These are phyloP conservation scores for Encarsia formosa DNA, from an alignment of 2,888 invertebrate genomes.

Conservation along the genomic window DNA sequence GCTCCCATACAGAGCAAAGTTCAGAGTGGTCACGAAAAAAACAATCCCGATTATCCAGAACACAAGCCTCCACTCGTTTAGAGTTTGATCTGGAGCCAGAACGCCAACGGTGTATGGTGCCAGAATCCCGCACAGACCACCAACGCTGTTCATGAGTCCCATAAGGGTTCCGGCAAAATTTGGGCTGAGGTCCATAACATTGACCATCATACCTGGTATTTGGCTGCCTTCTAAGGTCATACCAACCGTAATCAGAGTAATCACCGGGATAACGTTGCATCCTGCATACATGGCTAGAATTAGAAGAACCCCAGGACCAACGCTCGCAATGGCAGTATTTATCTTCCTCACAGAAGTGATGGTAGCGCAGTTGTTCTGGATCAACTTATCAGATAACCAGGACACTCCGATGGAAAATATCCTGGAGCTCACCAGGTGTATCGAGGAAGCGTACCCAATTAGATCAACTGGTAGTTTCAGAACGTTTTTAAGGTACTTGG, in stretches of 20 bases:
- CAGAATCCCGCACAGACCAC: slow-evolving; percentile 64
- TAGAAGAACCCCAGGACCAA: slow-evolving; percentile 9
- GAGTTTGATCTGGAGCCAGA: slow-evolving; percentile 55
- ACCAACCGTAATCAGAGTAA: slow-evolving; percentile 43
- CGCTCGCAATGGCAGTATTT: slow-evolving; percentile 5
- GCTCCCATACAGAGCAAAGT: slow-evolving; percentile 65
- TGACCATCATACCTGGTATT: slow-evolving; percentile 46
- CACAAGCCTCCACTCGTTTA: slow-evolving; percentile 61
- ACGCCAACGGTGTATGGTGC: slow-evolving; percentile 63
- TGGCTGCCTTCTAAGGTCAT: slow-evolving; percentile 45
- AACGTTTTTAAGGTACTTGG: slow-evolving; percentile 41
- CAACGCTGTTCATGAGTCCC: slow-evolving; percentile 53
- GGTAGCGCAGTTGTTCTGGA: neutral
- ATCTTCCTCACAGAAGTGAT: slow-evolving; percentile 17
- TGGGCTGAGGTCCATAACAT: slow-evolving; percentile 45
- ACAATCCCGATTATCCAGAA: slow-evolving; percentile 73
- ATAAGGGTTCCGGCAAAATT: slow-evolving; percentile 47
- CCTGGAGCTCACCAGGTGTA: slow-evolving; percentile 40
- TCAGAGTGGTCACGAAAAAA: slow-evolving; percentile 59
- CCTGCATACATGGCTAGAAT: slow-evolving; percentile 18
- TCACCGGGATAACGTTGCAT: slow-evolving; percentile 30
- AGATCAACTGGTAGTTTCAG: slow-evolving; percentile 42
- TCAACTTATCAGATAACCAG: slow-evolving; percentile 18
- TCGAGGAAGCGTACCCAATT: slow-evolving; percentile 43
- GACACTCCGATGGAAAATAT: slow-evolving; percentile 20